phyloP scores from a whole-genome alignment of 2,888 invertebrate species.

The Netelia virgata region DNA sequence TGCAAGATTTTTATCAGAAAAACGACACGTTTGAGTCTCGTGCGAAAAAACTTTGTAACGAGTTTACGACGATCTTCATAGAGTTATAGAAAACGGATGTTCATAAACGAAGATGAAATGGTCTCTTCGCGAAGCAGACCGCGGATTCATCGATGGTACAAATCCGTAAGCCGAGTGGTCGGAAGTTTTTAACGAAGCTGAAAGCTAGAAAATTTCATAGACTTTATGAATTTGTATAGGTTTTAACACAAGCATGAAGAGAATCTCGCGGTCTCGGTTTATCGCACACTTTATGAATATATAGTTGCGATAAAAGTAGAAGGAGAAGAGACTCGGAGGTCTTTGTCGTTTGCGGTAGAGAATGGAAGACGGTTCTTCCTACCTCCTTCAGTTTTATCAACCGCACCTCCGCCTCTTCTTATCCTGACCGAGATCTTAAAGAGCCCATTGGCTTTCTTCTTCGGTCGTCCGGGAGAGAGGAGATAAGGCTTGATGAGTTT shows the following conservation, averaged over 20 bases:
- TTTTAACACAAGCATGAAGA: conserved; percentile 11
- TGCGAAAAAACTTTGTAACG: too few species aligned
- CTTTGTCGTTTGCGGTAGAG: conserved; percentile 37
- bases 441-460: conserved; percentile 64
- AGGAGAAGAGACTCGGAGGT: conserved; percentile 38
- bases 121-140: neutral
- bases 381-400: conserved; percentile 50
- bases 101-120: conserved; percentile 21
- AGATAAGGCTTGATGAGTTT: conserved; percentile 73
- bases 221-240: conserved; percentile 46
- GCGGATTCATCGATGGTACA: neutral
- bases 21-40: too few species aligned
- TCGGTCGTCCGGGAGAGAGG: conserved; percentile 45
- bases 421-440: conserved; percentile 70
- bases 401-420: conserved; percentile 43
- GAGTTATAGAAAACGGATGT: neutral
- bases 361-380: conserved; percentile 20
- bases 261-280: conserved; percentile 37
- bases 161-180: neutral
- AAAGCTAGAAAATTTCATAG: conserved; percentile 37
- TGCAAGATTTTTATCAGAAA: too few species aligned
- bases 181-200: conserved; percentile 27
- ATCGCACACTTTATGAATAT: conserved; percentile 49
- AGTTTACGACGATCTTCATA: too few species aligned
- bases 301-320: conserved; percentile 52